Evolutionary conservation across 2,888 invertebrate species (phyloP).

Genomic region (Sialis fuliginosa): DNA sequence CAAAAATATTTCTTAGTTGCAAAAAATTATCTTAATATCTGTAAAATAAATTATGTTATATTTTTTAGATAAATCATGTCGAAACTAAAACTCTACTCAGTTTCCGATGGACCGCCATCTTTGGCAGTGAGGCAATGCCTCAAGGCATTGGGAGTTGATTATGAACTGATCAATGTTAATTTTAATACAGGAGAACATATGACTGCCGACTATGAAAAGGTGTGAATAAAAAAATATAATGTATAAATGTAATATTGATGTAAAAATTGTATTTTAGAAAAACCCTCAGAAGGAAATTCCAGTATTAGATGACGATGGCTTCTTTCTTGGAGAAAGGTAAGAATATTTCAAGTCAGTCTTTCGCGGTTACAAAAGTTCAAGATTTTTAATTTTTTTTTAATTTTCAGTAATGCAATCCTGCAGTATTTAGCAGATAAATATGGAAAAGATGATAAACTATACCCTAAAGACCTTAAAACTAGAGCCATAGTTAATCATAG

Average conservation of each 20-base stretch:
- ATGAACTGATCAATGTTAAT: slow-evolving; percentile 46
- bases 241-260: neutral
- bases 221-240: slow-evolving; percentile 17
- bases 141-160: slow-evolving; percentile 42
- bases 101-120: slow-evolving; percentile 65
- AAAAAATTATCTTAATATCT: no score
- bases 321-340: slow-evolving; percentile 56
- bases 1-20: no score
- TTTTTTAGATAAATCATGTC: slow-evolving; percentile 4
- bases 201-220: slow-evolving; percentile 49
- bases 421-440: slow-evolving; percentile 67
- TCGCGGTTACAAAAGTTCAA: neutral
- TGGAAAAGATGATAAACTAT: slow-evolving; percentile 40
- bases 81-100: slow-evolving; percentile 49
- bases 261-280: slow-evolving; percentile 30
- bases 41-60: no score
- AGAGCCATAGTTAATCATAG: slow-evolving; percentile 65
- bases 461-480: slow-evolving; percentile 49
- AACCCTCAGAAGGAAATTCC: slow-evolving; percentile 68
- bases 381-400: slow-evolving; percentile 1
- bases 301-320: slow-evolving; percentile 61
- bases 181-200: slow-evolving; percentile 57
- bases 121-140: slow-evolving; percentile 52
- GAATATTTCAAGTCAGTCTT: slow-evolving; percentile 1
- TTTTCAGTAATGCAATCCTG: slow-evolving; percentile 36